Conservation (phyloP, 2,888 invertebrate genomes). For the Leucoptera coffeella region DNA sequence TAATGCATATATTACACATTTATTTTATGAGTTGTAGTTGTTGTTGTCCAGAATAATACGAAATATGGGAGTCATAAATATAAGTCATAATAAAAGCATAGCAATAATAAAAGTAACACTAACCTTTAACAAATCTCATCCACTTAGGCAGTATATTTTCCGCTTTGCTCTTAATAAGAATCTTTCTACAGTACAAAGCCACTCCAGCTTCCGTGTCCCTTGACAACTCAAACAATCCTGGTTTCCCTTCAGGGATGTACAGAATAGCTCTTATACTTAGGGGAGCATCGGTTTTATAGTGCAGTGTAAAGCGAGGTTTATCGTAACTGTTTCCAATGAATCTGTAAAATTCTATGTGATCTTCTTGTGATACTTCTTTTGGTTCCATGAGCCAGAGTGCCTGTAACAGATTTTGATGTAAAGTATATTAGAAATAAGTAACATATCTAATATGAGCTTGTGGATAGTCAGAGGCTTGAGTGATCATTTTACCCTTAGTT, state of each 20-base stretch:
- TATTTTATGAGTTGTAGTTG: too few species aligned
- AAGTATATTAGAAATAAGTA: too few species aligned
- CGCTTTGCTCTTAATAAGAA: constrained; percentile 87
- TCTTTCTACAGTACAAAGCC: constrained; percentile 85
- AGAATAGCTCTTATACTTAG: constrained; percentile 84
- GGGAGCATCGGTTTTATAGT: constrained; percentile 91
- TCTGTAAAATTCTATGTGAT: constrained; percentile 90
- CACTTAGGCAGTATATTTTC: constrained; percentile 90
- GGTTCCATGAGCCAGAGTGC: constrained; percentile 92
- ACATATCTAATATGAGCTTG: too few species aligned
- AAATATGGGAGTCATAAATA: not conserved
- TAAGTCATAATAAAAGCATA: not conserved
- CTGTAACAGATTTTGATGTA: too few species aligned
- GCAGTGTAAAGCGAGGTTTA: constrained; percentile 80
- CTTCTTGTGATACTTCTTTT: constrained; percentile 75
- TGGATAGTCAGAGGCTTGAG: too few species aligned
- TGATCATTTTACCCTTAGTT: too few species aligned
- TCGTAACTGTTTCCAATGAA: constrained; percentile 84
- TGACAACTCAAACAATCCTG: constrained; percentile 85
- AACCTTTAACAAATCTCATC: constrained; percentile 90
- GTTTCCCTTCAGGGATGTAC: constrained; percentile 91
- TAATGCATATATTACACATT: too few species aligned
- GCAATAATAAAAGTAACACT: too few species aligned
- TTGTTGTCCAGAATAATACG: too few species aligned
- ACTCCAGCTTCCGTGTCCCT: constrained; percentile 81